A percentile compares a stretch with the other conserved stretches of the same genome.
phyloP scores from a whole-genome alignment of 2,888 invertebrate species.

The Drosophila neotestacea region DNA sequence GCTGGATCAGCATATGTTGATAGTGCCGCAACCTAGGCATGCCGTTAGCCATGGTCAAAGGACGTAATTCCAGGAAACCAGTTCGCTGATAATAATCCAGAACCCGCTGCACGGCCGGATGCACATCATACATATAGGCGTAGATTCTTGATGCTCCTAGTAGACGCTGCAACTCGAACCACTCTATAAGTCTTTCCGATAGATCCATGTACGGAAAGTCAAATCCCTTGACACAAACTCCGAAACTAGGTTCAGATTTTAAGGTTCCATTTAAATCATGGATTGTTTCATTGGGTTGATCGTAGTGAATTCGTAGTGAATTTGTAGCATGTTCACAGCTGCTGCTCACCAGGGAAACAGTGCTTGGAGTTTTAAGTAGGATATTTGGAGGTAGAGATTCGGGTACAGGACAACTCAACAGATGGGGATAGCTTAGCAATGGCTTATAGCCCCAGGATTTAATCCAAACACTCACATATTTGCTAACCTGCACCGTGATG shows the following conservation, averaged over 20 bases:
- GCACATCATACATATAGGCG: constrained; percentile 94
- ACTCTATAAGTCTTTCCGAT: constrained; percentile 94
- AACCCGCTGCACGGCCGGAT: constrained; percentile 94
- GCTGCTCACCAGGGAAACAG: constrained; percentile 57
- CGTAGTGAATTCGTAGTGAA: constrained; percentile 80
- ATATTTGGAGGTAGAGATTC: constrained; percentile 66
- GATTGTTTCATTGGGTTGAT: constrained; percentile 3
- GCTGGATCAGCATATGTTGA: constrained; percentile 93
- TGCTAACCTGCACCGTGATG: constrained; percentile 90
- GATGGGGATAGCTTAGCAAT: constrained; percentile 93
- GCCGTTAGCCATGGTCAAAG: constrained; percentile 92
- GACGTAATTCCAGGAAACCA: constrained; percentile 89
- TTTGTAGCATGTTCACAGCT: constrained; percentile 57
- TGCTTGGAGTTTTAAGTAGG: constrained; percentile 15
- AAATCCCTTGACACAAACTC: constrained; percentile 95
- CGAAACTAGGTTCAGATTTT: constrained; percentile 85
- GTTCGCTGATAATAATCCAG: constrained; percentile 87
- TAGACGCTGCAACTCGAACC: constrained; percentile 93
- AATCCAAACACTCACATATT: constrained; percentile 89
- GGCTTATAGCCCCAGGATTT: constrained; percentile 95
- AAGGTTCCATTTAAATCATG: neutral
- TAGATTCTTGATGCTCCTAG: constrained; percentile 95
- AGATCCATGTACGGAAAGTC: constrained; percentile 95
- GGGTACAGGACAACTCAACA: constrained; percentile 94
- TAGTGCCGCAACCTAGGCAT: constrained; percentile 94